Conservation (phyloP, 2,888 invertebrate species). For the Microctonus aethiopoides region DNA sequence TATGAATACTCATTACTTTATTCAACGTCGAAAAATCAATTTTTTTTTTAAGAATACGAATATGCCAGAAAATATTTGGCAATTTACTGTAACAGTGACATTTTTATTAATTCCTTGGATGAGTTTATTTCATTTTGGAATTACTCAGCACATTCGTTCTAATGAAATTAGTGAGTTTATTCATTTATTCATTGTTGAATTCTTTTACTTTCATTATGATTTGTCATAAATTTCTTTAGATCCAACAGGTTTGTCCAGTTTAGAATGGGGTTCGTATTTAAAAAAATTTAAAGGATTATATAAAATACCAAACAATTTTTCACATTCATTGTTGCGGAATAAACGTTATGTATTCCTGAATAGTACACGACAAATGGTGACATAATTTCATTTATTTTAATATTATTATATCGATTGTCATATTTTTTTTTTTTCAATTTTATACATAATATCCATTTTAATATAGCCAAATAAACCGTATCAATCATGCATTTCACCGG, state of each 20-base stretch:
- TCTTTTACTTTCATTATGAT: not conserved
- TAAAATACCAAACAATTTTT: conserved; percentile 11
- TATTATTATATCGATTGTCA: not conserved
- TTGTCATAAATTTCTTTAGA: not conserved
- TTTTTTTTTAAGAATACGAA: not conserved
- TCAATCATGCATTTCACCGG: conserved; percentile 71
- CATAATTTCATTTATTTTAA: conserved; percentile 11
- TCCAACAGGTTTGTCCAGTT: conserved; percentile 18
- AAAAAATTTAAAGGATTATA: conserved; percentile 7
- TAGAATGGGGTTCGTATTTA: conserved; percentile 36
- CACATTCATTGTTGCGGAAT: conserved; percentile 24
- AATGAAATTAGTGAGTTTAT: not conserved
- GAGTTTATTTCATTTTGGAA: not conserved
- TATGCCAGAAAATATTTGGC: not conserved
- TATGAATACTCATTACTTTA: not conserved
- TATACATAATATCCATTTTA: not conserved
- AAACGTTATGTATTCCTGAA: conserved; percentile 29
- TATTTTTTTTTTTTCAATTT: not conserved
- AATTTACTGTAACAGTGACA: not conserved
- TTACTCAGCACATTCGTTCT: not conserved
- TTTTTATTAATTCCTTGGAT: not conserved
- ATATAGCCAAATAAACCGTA: conserved; percentile 73
- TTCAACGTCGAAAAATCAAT: not conserved
- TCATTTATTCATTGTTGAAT: not conserved
- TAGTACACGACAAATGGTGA: conserved; percentile 29